These are phyloP conservation scores for Cryptus viduatorius DNA, from an alignment of 2,888 invertebrate species.

Conservation along the genomic window DNA sequence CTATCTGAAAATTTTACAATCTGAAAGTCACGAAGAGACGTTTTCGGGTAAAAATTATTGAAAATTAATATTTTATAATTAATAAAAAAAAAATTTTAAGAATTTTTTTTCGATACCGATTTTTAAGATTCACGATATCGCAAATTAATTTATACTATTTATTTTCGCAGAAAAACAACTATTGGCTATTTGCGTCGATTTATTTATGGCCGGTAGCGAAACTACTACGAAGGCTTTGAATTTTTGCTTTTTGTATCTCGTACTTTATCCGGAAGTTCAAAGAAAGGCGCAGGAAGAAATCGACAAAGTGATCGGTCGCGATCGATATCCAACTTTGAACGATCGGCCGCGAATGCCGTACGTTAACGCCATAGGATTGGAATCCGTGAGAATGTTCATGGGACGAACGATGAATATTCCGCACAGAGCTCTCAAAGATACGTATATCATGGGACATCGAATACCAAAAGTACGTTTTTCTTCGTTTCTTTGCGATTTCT, in stretches of 20 bases:
- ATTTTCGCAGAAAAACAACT: constrained; percentile 89
- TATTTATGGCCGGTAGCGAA: constrained; percentile 95
- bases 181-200: constrained; percentile 92
- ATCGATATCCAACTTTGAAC: constrained; percentile 89
- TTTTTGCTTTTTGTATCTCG: constrained; percentile 91
- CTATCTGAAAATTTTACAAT: constrained; percentile 90
- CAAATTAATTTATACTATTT: constrained; percentile 80
- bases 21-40: constrained; percentile 86
- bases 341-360: constrained; percentile 93
- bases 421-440: constrained; percentile 91
- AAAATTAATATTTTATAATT: no score
- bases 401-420: constrained; percentile 92
- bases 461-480: constrained; percentile 90
- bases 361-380: constrained; percentile 91
- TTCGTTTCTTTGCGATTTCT: not conserved
- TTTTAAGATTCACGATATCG: no score
- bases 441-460: constrained; percentile 89
- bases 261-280: constrained; percentile 90
- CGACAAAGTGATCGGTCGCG: constrained; percentile 90
- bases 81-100: no score
- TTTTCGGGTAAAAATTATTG: constrained; percentile 82
- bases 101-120: no score
- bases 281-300: constrained; percentile 92
- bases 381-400: constrained; percentile 93
- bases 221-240: constrained; percentile 93